phyloP scores from a whole-genome alignment of 2,797 vertebrate genomes.

The Xenops minutus region DNA sequence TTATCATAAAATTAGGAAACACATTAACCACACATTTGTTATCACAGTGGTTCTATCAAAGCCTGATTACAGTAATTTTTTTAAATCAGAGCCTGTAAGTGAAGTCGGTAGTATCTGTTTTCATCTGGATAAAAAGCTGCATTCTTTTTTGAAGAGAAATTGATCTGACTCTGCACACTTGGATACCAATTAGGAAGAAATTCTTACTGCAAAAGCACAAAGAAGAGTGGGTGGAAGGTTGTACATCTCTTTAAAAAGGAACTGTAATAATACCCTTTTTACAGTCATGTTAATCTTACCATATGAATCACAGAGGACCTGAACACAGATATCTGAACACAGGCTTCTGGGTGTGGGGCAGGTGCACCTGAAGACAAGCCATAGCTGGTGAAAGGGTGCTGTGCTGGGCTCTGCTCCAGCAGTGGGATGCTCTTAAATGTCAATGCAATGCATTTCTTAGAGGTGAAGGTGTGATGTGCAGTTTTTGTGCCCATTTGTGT shows the following conservation, averaged over 20 bases:
- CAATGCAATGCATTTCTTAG: background rate
- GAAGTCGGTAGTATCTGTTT: background rate
- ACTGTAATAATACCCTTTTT: background rate
- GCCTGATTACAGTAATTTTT: conserved; percentile 15
- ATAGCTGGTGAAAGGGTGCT: background rate
- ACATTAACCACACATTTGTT: background rate
- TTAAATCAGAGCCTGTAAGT: conserved; percentile 1
- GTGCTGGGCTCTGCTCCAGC: background rate
- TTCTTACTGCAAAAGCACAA: conserved; percentile 11
- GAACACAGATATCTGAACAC: background rate
- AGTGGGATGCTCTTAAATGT: background rate
- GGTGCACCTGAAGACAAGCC: background rate
- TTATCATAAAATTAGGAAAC: background rate
- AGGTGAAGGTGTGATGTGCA: background rate
- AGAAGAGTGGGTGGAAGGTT: background rate
- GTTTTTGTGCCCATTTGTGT: background rate
- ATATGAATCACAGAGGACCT: background rate
- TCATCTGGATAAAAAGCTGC: conserved; percentile 1
- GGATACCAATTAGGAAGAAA: conserved; percentile 29
- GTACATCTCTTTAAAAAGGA: background rate
- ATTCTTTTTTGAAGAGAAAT: background rate
- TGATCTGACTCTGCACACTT: conserved; percentile 22
- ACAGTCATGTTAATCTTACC: background rate
- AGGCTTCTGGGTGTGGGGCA: background rate
- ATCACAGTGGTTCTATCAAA: conserved; percentile 1